Conservation (phyloP, 2,888 invertebrate genomes). For the Neoitamus cyanurus region DNA sequence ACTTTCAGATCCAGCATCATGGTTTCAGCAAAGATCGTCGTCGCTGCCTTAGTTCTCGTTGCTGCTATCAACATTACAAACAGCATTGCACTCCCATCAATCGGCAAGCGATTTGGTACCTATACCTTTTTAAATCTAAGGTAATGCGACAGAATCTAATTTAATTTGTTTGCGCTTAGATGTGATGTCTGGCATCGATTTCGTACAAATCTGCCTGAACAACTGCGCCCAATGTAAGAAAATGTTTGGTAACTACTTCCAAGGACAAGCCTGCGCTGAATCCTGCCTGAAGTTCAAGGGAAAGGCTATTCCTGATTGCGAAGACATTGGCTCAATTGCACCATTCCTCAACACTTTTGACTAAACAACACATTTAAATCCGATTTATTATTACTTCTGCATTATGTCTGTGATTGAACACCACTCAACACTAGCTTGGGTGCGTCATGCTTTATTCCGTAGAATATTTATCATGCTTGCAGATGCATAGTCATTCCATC, state of each 20-base stretch:
- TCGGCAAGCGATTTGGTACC: slow-evolving; percentile 64
- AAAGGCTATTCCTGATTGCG: slow-evolving; percentile 86
- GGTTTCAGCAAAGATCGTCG: slow-evolving; percentile 47
- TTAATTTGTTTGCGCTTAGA: slow-evolving; percentile 53
- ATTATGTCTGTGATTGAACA: not conserved
- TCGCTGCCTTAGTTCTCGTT: slow-evolving; percentile 55
- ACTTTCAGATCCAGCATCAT: not conserved
- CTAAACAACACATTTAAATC: slow-evolving; percentile 67
- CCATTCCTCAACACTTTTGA: slow-evolving; percentile 78
- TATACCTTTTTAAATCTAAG: not conserved
- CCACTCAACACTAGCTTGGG: not conserved
- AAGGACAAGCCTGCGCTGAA: slow-evolving; percentile 86
- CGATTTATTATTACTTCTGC: slow-evolving; percentile 63
- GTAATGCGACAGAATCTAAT: not conserved
- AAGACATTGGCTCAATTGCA: slow-evolving; percentile 82
- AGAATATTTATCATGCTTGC: not conserved
- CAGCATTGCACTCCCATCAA: slow-evolving; percentile 59
- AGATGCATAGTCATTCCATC: not conserved
- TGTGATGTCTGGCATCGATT: slow-evolving; percentile 68
- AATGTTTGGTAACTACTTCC: slow-evolving; percentile 88
- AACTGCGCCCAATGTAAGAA: slow-evolving; percentile 92
- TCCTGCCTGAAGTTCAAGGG: slow-evolving; percentile 86
- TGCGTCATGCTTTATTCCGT: not conserved
- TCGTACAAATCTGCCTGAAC: slow-evolving; percentile 79
- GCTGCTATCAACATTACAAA: slow-evolving; percentile 55